phyloP scores from a whole-genome alignment of 2,888 invertebrate genomes.

The Eristalis tenax region DNA sequence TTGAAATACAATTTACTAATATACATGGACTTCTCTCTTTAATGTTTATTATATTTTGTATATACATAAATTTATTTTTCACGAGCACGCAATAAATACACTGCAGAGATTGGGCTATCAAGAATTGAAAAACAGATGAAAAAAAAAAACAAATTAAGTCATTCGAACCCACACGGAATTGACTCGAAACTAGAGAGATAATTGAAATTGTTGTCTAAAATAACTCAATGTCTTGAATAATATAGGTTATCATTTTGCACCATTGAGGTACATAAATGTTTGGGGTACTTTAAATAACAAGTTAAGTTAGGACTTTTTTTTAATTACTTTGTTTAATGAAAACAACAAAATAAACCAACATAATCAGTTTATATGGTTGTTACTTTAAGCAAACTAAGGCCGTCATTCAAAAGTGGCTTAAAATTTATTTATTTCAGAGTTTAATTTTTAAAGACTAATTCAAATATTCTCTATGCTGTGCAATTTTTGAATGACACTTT shows the following conservation, averaged over 20 bases:
- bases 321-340: no score
- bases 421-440: not conserved
- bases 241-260: conserved; percentile 40
- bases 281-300: not conserved
- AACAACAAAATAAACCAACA: no score
- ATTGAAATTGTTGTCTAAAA: conserved; percentile 6
- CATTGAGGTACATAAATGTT: not conserved
- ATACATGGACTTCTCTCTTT: no score
- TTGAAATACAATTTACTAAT: no score
- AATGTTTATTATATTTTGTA: no score
- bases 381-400: not conserved
- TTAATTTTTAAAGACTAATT: not conserved
- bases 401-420: not conserved
- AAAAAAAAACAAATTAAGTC: not conserved
- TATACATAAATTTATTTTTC: no score
- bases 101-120: not conserved
- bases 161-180: not conserved
- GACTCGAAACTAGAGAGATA: conserved; percentile 17
- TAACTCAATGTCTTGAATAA: conserved; percentile 13
- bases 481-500: not conserved
- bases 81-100: not conserved
- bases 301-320: not conserved
- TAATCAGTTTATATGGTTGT: no score
- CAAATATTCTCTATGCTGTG: not conserved
- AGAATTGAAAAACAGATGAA: not conserved